Percentiles rank a stretch among this genome's conserved stretches.
Conservation (phyloP, 2,888 invertebrate species). For the Ptycholaimellus sp. region DNA sequence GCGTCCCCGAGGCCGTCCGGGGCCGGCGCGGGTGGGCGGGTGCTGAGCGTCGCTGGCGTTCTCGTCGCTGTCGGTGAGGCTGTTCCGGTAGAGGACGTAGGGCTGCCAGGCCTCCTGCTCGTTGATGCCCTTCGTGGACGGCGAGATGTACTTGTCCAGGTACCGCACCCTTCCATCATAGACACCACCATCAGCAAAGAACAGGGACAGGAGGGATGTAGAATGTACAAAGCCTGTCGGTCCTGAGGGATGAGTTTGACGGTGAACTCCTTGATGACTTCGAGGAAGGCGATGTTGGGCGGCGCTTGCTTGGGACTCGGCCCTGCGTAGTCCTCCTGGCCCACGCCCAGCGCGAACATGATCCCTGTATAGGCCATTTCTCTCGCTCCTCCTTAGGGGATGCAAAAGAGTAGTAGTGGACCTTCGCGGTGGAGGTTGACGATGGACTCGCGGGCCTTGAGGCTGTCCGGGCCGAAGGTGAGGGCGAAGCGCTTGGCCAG, state of each 20-base stretch:
- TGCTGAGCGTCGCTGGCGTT: neutral
- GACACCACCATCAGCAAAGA: no score
- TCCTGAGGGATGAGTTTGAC: slow-evolving; percentile 84
- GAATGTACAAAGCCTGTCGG: slow-evolving; percentile 55
- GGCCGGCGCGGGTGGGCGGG: no score
- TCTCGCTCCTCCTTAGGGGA: no score
- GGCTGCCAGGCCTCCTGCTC: slow-evolving; percentile 84
- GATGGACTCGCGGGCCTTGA: slow-evolving; percentile 84
- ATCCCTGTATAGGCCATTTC: no score
- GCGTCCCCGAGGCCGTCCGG: no score
- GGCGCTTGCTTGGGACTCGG: no score
- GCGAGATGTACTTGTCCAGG: slow-evolving; percentile 53
- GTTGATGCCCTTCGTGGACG: slow-evolving; percentile 47
- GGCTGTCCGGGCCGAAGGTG: slow-evolving; percentile 82
- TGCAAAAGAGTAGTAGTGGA: neutral
- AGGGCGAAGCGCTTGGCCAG: slow-evolving; percentile 82
- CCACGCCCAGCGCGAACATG: slow-evolving; percentile 50
- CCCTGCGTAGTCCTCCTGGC: slow-evolving; percentile 41
- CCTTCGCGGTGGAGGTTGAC: slow-evolving; percentile 52
- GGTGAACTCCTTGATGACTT: slow-evolving; percentile 82
- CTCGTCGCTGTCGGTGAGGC: slow-evolving; percentile 32
- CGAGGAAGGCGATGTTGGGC: slow-evolving; percentile 65
- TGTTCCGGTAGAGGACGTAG: slow-evolving; percentile 59
- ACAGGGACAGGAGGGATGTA: no score
- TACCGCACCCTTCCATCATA: slow-evolving; percentile 41